phyloP scores from a whole-genome alignment of 2,797 vertebrate species.

The Micrastur ruficollis region DNA sequence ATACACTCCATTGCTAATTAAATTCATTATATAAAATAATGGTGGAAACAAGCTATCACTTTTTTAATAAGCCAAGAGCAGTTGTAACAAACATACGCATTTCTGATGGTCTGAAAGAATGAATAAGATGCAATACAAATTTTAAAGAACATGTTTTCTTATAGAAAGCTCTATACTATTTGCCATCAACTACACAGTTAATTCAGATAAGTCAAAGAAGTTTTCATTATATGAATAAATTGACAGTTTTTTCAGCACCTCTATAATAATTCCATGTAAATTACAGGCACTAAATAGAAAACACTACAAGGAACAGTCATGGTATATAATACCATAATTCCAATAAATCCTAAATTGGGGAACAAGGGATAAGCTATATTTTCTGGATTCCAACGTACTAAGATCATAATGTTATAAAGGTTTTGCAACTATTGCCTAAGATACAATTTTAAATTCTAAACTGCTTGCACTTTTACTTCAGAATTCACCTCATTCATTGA shows the following conservation, averaged over 20 bases:
- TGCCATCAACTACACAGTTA: background rate
- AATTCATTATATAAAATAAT: background rate
- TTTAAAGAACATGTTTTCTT: background rate
- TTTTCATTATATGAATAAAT: slow-evolving; percentile 7
- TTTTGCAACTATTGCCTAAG: slow-evolving; percentile 11
- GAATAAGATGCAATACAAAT: background rate
- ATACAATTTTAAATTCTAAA: slow-evolving; percentile 32
- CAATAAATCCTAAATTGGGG: background rate
- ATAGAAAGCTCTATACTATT: background rate
- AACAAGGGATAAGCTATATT: background rate
- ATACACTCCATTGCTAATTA: background rate
- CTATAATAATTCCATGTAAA: background rate
- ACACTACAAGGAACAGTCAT: background rate
- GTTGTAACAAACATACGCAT: background rate
- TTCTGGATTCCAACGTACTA: background rate
- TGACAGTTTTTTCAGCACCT: background rate
- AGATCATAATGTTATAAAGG: background rate
- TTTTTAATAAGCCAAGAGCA: background rate
- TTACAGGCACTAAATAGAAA: slow-evolving; percentile 31
- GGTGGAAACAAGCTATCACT: background rate
- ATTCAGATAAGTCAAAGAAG: background rate
- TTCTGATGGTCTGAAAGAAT: background rate
- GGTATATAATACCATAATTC: background rate
- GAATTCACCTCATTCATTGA: slow-evolving; percentile 45
- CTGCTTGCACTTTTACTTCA: slow-evolving; percentile 27